Evolutionary conservation across 2,113 vertebrate genomes (phyloP), one percentile per base, ranked within the genome.

Genomic region (Nicator chloris): DNA sequence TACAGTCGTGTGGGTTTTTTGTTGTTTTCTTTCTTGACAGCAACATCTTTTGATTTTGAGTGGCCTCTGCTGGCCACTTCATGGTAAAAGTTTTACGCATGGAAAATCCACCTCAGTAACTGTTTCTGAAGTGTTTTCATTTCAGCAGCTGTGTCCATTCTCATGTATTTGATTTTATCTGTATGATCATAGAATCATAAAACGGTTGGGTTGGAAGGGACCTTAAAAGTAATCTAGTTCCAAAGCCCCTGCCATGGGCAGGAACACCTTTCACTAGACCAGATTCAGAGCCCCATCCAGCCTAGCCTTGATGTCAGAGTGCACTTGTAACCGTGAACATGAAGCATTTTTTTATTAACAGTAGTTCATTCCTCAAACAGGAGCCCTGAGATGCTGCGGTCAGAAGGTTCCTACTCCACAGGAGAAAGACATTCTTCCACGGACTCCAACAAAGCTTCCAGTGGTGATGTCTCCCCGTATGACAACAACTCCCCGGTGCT

Each of bases 401-500:
- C 98, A 11, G 98, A 98, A 49, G 97, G 97, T 40, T 96, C 98
- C 59, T 98, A 98, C 95, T 97, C 98, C 83, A 92, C 97, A 82
- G 98, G 97, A 92, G 98, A 98, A 91, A 98, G 98, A 76, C 97
- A 98, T 92, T 98, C 98, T 33, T 99, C 99, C 95, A 99, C 98
- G 28, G 99, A 99, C 79, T 99, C 99, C 86, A 98, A 99, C 96
- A 99, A 99, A 95, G 98, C 98, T 71, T 99, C 99, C 21, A 99
- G 99, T 4, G 99, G 99, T 37, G 99, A 99, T 82, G 98, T 99
- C 64, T 99, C 99, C 83, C 99, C 99, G 8, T 99, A 99, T 0
- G 99, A 99, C 97, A 99, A 99, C 98, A 99, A 99, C 97, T 99
- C 99, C 28, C 99, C 99, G 0, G 97, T 99, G 84, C 97, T 99